A percentile compares a stretch with the other conserved stretches of the same genome.
Conservation (phyloP, 2,888 invertebrate genomes). For the Dexiosoma caninum region DNA sequence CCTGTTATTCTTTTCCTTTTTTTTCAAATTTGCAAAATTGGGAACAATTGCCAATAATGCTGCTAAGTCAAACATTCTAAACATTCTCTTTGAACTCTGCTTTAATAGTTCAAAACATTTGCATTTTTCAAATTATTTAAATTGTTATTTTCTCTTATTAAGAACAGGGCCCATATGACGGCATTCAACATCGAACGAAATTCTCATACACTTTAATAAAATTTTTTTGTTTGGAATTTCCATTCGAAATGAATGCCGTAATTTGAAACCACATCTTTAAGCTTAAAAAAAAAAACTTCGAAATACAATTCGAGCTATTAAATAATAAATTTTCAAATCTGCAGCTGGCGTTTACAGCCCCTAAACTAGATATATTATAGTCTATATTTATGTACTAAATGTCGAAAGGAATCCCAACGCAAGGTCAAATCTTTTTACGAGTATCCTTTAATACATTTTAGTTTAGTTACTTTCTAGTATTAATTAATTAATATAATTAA, state of each 20-base stretch:
- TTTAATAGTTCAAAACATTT: background rate
- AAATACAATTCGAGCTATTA: constrained; percentile 14
- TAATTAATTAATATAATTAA: background rate
- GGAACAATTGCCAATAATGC: background rate
- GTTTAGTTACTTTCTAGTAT: constrained; percentile 12
- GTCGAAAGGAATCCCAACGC: constrained; percentile 48
- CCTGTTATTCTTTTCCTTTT: background rate
- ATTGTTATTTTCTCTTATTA: background rate
- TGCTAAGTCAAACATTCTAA: background rate
- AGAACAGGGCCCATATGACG: too few relatives aligned
- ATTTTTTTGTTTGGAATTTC: too few relatives aligned
- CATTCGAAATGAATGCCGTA: too few relatives aligned
- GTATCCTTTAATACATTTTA: constrained; percentile 6
- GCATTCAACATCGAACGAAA: too few relatives aligned
- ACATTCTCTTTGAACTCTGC: background rate
- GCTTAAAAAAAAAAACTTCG: background rate
- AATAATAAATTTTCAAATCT: constrained; percentile 31
- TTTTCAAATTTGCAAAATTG: background rate
- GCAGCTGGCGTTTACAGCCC: constrained; percentile 34
- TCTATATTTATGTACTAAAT: too few relatives aligned
- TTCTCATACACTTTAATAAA: too few relatives aligned
- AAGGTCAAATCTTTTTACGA: constrained; percentile 1
- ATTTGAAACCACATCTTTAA: too few relatives aligned
- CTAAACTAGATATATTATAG: constrained; percentile 52
- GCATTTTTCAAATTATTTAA: background rate